A percentile compares a stretch with the other conserved stretches of the same genome.
Conservation (phyloP, 2,888 invertebrate genomes). For the Polia nebulosa region DNA sequence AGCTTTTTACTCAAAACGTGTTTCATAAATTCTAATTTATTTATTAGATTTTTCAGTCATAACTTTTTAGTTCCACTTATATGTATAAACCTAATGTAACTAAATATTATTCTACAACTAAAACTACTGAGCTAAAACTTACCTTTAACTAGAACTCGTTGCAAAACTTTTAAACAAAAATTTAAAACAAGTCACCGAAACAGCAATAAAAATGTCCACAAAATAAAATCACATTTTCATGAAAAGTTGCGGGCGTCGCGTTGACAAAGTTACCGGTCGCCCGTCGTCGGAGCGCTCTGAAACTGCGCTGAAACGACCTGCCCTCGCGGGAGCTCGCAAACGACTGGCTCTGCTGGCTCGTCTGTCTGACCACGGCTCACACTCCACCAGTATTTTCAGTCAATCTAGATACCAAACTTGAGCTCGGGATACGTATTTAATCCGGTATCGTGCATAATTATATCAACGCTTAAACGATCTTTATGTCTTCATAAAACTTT, state of each 20-base stretch:
- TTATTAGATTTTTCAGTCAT: neutral
- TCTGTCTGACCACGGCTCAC: constrained; percentile 21
- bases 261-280: constrained; percentile 68
- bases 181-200: constrained; percentile 42
- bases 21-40: neutral
- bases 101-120: neutral
- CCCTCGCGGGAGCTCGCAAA: constrained; percentile 63
- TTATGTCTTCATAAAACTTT: constrained; percentile 26
- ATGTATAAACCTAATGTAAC: neutral
- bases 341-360: constrained; percentile 71
- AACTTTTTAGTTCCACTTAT: neutral
- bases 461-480: constrained; percentile 36
- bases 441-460: constrained; percentile 42
- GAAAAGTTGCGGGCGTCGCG: constrained; percentile 60
- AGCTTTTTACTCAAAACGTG: neutral
- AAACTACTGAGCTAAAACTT: constrained; percentile 29
- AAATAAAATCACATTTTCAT: constrained; percentile 63
- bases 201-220: constrained; percentile 56
- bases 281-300: constrained; percentile 49
- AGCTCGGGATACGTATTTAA: constrained; percentile 35
- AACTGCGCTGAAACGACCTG: constrained; percentile 65
- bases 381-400: constrained; percentile 56
- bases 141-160: constrained; percentile 36
- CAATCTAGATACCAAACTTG: constrained; percentile 50
- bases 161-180: constrained; percentile 30